These are phyloP conservation scores for Petrocephalus schoutedeni DNA, from an alignment of 2,797 vertebrate species.

Conservation along the genomic window DNA sequence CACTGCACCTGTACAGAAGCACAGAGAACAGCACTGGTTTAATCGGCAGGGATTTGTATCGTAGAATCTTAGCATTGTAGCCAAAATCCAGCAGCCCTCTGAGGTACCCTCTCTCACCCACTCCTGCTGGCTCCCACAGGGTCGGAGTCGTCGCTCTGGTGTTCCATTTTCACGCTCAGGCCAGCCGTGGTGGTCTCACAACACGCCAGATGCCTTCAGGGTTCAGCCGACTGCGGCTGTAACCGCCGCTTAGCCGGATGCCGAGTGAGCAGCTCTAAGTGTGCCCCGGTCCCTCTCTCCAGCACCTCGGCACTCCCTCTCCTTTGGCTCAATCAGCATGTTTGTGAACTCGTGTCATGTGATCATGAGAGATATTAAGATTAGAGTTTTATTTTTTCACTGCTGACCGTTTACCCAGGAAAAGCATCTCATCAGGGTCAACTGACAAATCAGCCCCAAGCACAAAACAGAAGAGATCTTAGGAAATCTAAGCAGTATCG, in stretches of 20 bases:
- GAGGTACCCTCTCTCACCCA: background rate
- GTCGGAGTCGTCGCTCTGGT: background rate
- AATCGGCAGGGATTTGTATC: background rate
- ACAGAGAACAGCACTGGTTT: background rate
- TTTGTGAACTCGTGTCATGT: background rate
- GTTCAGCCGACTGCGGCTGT: background rate
- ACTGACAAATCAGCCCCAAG: background rate
- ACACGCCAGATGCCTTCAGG: background rate
- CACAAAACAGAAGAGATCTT: background rate
- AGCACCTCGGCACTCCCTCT: background rate
- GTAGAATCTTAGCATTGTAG: background rate
- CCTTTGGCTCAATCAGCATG: background rate
- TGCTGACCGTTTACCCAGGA: background rate
- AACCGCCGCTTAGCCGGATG: background rate
- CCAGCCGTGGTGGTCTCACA: background rate
- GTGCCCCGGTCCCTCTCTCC: background rate
- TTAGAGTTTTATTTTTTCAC: background rate
- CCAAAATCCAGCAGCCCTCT: background rate
- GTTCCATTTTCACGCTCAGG: background rate
- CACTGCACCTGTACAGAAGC: no score
- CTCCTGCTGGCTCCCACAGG: background rate
- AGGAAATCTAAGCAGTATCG: background rate
- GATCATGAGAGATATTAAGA: background rate
- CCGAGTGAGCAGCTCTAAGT: background rate
- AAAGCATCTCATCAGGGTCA: background rate